Evolutionary conservation across 1,140 invertebrate genomes (phyloP).

Genomic region (Cydia splendana): DNA sequence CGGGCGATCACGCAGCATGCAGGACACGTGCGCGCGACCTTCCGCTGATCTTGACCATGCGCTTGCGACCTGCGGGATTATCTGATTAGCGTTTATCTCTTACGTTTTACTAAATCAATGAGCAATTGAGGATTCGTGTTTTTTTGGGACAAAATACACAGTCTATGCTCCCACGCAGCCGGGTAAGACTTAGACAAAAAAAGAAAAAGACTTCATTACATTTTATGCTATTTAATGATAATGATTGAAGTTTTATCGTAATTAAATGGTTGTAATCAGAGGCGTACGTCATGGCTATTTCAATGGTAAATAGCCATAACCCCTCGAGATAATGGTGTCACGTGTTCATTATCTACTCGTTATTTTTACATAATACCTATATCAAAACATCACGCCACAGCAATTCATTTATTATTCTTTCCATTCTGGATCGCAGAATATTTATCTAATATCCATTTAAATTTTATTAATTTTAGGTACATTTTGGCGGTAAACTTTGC

Average conservation of each 20-base stretch:
- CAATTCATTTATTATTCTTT: not conserved
- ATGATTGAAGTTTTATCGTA: slow-evolving; percentile 36
- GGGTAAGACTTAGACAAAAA: too few species aligned
- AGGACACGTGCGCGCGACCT: slow-evolving; percentile 14
- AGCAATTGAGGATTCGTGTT: not conserved
- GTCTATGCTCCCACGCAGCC: too few species aligned
- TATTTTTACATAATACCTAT: not conserved
- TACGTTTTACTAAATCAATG: not conserved
- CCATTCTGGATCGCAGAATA: not conserved
- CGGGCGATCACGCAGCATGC: slow-evolving; percentile 10
- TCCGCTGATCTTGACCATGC: slow-evolving; percentile 33
- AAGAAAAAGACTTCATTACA: too few species aligned
- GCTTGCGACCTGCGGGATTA: slow-evolving; percentile 30
- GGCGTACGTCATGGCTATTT: slow-evolving; percentile 12
- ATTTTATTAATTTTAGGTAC: too few species aligned
- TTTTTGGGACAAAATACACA: too few species aligned
- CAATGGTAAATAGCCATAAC: slow-evolving; percentile 23
- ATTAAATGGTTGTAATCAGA: slow-evolving; percentile 12
- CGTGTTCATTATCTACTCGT: not conserved
- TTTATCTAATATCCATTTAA: too few species aligned
- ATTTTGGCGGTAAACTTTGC: too few species aligned
- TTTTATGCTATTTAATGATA: too few species aligned
- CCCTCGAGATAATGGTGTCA: slow-evolving; percentile 6
- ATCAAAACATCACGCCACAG: not conserved
- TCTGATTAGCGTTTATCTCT: not conserved